Percentiles rank a stretch among this genome's conserved stretches.
Conservation (phyloP, 2,888 invertebrate genomes). For the Mystacides longicornis region DNA sequence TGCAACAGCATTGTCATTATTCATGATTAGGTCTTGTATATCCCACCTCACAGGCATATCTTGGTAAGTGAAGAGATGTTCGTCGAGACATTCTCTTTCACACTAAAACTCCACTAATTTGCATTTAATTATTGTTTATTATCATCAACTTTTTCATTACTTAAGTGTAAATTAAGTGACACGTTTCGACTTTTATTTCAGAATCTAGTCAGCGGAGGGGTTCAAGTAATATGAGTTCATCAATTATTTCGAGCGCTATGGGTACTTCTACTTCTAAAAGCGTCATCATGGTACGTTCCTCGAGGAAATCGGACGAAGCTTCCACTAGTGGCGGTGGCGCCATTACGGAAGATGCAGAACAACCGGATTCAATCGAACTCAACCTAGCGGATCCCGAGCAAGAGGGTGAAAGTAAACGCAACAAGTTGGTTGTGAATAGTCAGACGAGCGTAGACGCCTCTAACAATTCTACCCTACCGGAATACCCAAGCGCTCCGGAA, state of each 20-base stretch:
- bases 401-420: not conserved
- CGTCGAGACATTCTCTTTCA: too few relatives aligned
- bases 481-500: slow-evolving; percentile 10
- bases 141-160: not conserved
- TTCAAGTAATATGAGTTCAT: slow-evolving; percentile 14
- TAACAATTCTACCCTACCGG: not conserved
- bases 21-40: too few relatives aligned
- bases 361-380: slow-evolving; percentile 42
- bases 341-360: slow-evolving; percentile 36
- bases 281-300: not conserved
- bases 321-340: slow-evolving; percentile 31
- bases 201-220: slow-evolving; percentile 23
- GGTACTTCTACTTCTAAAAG: slow-evolving; percentile 7
- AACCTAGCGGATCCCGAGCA: slow-evolving; percentile 4
- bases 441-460: not conserved
- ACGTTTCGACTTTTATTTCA: slow-evolving; percentile 4
- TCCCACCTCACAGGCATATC: too few relatives aligned
- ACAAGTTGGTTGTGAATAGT: not conserved
- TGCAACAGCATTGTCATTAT: too few relatives aligned
- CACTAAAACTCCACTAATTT: too few relatives aligned
- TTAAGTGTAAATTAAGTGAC: not conserved
- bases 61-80: too few relatives aligned
- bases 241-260: slow-evolving; percentile 8
- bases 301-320: not conserved
- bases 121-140: too few relatives aligned